Conservation (phyloP, 2,113 vertebrate genomes). For the Rostratula benghalensis region DNA sequence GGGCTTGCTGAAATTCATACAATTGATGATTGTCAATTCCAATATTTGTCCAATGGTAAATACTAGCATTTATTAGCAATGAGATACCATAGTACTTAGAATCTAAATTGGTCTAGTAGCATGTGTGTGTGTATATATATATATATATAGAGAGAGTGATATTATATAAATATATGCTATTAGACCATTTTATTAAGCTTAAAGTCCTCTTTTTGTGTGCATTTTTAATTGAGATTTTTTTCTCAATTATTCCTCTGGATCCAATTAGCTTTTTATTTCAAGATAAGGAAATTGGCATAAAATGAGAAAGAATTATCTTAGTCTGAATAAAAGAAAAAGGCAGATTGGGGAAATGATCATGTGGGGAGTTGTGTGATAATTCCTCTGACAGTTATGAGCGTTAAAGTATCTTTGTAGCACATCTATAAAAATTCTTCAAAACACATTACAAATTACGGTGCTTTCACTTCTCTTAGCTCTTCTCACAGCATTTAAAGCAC, state of each 20-base stretch:
- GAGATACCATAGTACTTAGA: not conserved
- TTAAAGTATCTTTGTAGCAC: not conserved
- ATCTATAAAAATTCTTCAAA: not conserved
- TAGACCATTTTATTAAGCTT: not conserved
- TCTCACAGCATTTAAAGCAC: not conserved
- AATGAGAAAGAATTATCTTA: not conserved
- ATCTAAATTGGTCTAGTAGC: not conserved
- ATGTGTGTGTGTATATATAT: not conserved
- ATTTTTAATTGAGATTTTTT: conserved; percentile 6
- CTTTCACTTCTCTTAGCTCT: not conserved
- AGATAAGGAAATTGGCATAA: not conserved
- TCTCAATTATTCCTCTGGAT: not conserved
- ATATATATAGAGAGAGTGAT: not conserved
- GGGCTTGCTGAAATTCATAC: not conserved
- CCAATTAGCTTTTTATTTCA: not conserved
- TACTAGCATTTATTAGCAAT: not conserved
- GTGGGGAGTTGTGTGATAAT: not conserved
- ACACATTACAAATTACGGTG: not conserved
- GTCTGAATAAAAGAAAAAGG: not conserved
- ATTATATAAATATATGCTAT: not conserved
- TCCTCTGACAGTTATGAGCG: not conserved
- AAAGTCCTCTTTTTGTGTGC: not conserved
- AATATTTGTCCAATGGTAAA: not conserved
- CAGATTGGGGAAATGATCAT: not conserved
- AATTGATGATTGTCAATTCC: not conserved